These are phyloP conservation scores for Choloepus didactylus DNA, from an alignment of 2,797 vertebrate genomes.

Conservation along the genomic window DNA sequence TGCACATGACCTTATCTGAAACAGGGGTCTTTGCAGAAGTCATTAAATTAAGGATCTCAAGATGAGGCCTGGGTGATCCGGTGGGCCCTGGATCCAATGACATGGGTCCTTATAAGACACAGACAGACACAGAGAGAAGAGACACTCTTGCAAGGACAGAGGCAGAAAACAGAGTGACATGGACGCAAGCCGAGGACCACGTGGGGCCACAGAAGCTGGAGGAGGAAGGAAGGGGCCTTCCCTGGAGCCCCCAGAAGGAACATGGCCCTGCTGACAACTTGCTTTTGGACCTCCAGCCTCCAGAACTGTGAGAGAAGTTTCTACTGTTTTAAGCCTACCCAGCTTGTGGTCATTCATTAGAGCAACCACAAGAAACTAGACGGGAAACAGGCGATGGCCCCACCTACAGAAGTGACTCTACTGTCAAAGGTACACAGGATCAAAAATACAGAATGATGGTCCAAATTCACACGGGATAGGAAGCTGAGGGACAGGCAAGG, in stretches of 20 bases:
- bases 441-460: rapidly evolving
- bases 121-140: neutral
- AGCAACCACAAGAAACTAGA: neutral
- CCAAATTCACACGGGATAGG: rapidly evolving
- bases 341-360: rapidly evolving
- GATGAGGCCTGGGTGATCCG: neutral
- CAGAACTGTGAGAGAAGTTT: rapidly evolving
- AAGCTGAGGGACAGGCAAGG: too few species aligned
- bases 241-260: neutral
- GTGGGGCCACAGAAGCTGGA: neutral
- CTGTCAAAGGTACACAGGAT: rapidly evolving
- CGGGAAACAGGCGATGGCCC: neutral
- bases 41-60: neutral
- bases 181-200: neutral
- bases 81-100: too few species aligned
- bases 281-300: too few species aligned
- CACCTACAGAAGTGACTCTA: neutral
- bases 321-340: neutral
- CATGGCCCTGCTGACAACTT: rapidly evolving
- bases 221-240: too few species aligned
- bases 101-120: neutral
- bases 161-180: rapidly evolving
- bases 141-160: neutral
- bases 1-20: neutral
- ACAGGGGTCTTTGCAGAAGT: neutral